Evolutionary conservation across 1,140 invertebrate species (phyloP).

Genomic region (Physella acuta): DNA sequence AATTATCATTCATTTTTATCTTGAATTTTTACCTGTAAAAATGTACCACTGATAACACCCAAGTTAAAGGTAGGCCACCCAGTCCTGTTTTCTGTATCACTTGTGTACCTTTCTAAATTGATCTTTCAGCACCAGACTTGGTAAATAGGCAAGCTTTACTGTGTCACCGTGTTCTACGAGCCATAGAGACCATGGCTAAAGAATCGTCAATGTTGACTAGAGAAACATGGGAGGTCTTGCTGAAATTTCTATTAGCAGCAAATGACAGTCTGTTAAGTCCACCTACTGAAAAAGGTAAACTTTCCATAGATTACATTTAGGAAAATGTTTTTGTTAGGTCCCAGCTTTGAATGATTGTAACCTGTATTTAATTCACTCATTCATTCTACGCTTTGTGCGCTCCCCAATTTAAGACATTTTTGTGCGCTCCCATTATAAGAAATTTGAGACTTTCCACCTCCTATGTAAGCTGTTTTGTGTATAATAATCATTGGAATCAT

Average conservation of each 20-base stretch:
- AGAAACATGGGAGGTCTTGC: constrained; percentile 87
- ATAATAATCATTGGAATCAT: no score
- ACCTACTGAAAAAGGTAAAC: constrained; percentile 77
- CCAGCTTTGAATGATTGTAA: no score
- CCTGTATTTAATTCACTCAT: no score
- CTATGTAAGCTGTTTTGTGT: no score
- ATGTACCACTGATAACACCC: no score
- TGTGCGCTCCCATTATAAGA: no score
- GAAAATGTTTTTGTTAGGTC: no score
- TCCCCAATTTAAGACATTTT: no score
- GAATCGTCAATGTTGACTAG: constrained; percentile 74
- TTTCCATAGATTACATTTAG: not conserved
- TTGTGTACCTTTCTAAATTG: not conserved
- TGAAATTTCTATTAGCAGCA: constrained; percentile 88
- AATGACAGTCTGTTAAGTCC: constrained; percentile 89
- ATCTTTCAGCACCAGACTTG: constrained; percentile 45
- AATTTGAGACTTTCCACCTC: no score
- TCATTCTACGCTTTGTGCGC: no score
- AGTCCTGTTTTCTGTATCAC: not conserved
- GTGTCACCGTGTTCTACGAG: constrained; percentile 89
- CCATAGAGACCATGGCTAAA: constrained; percentile 83
- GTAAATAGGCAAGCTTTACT: constrained; percentile 87
- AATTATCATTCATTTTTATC: not conserved
- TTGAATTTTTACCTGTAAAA: no score
- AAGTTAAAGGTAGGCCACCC: no score